A percentile compares a stretch with the other conserved stretches of the same genome.
These are phyloP conservation scores for Formica selysi DNA, from an alignment of 1,140 invertebrate species.

Conservation along the genomic window DNA sequence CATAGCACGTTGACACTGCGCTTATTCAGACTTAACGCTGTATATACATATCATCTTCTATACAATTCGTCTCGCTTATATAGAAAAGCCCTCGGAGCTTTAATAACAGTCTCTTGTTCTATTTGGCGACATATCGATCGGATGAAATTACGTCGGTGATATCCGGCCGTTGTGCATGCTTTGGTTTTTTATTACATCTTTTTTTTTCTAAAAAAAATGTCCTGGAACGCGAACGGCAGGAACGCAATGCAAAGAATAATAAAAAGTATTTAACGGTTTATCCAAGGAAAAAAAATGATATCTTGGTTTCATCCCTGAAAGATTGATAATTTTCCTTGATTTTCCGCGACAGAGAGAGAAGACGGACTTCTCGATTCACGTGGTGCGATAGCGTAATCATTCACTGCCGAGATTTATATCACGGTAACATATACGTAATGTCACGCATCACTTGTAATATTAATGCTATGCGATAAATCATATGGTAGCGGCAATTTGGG, in stretches of 20 bases:
- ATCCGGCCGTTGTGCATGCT: not conserved
- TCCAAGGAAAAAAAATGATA: not conserved
- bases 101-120: conserved; percentile 68
- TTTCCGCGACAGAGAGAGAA: conserved; percentile 6
- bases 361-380: not conserved
- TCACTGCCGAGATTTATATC: conserved; percentile 15
- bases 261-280: conserved; percentile 12
- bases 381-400: conserved; percentile 22
- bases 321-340: conserved; percentile 23
- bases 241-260: conserved; percentile 8
- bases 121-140: conserved; percentile 47
- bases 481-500: conserved; percentile 10
- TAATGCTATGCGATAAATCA: conserved; percentile 28
- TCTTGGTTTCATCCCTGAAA: conserved; percentile 2
- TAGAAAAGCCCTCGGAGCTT: conserved; percentile 52
- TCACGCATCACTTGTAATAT: conserved; percentile 23
- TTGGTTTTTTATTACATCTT: conserved; percentile 31
- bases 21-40: conserved; percentile 45
- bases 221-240: not conserved
- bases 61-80: conserved; percentile 23
- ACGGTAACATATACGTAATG: not conserved
- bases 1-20: conserved; percentile 14
- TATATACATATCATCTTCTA: conserved; percentile 6
- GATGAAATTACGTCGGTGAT: conserved; percentile 58
- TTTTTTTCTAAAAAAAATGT: not conserved